Evolutionary conservation across 2,797 vertebrate species (phyloP).

Genomic region (Phylloscopus collybita): DNA sequence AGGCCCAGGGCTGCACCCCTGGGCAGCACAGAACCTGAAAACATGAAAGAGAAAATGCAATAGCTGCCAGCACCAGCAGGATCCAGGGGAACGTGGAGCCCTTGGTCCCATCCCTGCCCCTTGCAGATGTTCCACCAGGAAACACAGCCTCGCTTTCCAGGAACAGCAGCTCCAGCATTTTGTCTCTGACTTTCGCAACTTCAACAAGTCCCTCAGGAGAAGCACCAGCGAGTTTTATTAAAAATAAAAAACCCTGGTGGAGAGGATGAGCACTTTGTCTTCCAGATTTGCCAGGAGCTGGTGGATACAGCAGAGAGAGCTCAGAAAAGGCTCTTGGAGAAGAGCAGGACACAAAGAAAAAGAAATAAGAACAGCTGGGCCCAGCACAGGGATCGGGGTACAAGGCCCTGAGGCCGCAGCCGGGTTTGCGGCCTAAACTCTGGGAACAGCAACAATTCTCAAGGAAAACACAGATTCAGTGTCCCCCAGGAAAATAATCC

Average conservation of each 20-base stretch:
- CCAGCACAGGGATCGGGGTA: background rate
- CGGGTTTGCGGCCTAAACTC: background rate
- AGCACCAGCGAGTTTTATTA: slow-evolving; percentile 44
- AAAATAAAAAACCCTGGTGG: slow-evolving; percentile 34
- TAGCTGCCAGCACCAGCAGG: background rate
- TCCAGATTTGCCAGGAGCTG: slow-evolving; percentile 12
- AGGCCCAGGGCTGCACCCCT: background rate
- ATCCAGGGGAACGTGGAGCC: background rate
- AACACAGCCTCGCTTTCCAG: background rate
- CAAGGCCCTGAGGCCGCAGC: background rate
- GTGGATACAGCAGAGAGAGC: background rate
- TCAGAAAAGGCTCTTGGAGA: background rate
- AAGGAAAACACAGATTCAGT: background rate
- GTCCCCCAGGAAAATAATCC: background rate
- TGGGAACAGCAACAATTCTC: background rate
- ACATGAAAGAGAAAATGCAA: background rate
- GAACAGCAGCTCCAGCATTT: slow-evolving; percentile 27
- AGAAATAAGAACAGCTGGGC: background rate
- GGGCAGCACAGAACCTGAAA: background rate
- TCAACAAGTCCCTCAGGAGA: slow-evolving; percentile 33
- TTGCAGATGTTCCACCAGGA: background rate
- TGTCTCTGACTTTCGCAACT: background rate
- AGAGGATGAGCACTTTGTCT: slow-evolving; percentile 15
- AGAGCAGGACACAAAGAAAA: background rate
- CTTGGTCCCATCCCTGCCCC: background rate